Evolutionary conservation across 1,140 invertebrate species (phyloP).

Genomic region (Drosophila kurseongensis): DNA sequence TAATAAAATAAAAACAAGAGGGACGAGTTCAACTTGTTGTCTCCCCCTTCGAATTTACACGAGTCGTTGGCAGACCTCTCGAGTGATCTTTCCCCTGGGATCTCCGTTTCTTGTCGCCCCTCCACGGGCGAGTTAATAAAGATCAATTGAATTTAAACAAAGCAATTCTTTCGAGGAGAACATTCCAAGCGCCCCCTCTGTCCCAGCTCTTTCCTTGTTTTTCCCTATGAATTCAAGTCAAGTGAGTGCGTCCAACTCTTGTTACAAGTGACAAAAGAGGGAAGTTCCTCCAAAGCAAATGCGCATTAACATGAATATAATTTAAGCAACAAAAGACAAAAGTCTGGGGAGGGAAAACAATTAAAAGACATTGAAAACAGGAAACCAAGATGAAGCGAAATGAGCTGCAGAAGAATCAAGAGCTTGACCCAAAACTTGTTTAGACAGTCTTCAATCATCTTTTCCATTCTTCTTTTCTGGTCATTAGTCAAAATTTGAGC

Average conservation of each 20-base stretch:
- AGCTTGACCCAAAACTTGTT: constrained; percentile 20
- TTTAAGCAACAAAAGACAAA: constrained; percentile 29
- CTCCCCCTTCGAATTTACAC: constrained; percentile 51
- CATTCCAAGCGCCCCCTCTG: too few species aligned
- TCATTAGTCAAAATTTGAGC: constrained; percentile 77
- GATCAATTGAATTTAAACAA: constrained; percentile 83
- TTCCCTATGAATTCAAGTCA: constrained; percentile 37
- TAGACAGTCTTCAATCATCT: constrained; percentile 48
- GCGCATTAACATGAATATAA: constrained; percentile 69
- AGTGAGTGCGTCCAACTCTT: constrained; percentile 48
- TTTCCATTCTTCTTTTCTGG: constrained; percentile 35
- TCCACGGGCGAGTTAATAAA: constrained; percentile 62
- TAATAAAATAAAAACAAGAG: constrained; percentile 43
- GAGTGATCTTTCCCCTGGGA: constrained; percentile 34
- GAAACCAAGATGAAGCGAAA: constrained; percentile 40
- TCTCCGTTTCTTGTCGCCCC: neutral
- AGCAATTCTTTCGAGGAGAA: constrained; percentile 41
- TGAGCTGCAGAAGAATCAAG: constrained; percentile 24
- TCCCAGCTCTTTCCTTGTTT: constrained; percentile 2
- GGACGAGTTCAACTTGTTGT: constrained; percentile 33
- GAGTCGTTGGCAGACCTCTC: constrained; percentile 56
- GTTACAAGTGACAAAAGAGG: constrained; percentile 81
- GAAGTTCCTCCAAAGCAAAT: constrained; percentile 47
- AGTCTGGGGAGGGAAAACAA: constrained; percentile 69
- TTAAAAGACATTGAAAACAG: constrained; percentile 63